phyloP scores from a whole-genome alignment of 2,888 invertebrate species.

The Ecdyonurus torrentis region DNA sequence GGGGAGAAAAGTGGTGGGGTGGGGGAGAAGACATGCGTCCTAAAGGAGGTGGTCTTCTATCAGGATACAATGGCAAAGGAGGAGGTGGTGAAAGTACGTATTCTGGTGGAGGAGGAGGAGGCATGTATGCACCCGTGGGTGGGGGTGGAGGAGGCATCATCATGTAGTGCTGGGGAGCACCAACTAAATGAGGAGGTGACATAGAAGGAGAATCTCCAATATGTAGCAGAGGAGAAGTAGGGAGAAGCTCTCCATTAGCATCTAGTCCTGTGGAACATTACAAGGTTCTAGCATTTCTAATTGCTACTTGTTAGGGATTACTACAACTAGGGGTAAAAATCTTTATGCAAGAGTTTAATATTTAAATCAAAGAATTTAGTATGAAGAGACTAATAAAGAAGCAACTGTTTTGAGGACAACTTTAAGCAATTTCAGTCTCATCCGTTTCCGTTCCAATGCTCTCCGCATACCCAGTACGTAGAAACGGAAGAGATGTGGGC shows the following conservation, averaged over 20 bases:
- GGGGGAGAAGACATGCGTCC: constrained; percentile 23
- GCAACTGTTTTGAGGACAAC: too few relatives aligned
- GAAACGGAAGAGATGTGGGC: too few relatives aligned
- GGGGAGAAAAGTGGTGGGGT: constrained; percentile 24
- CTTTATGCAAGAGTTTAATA: too few relatives aligned
- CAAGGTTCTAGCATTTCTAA: background rate
- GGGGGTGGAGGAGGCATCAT: constrained; percentile 33
- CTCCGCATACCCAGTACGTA: too few relatives aligned
- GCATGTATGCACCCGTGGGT: constrained; percentile 21
- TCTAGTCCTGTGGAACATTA: background rate
- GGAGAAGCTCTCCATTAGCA: constrained; percentile 22
- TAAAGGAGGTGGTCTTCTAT: constrained; percentile 23
- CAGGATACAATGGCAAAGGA: constrained; percentile 13
- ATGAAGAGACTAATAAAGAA: too few relatives aligned
- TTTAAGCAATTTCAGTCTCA: too few relatives aligned
- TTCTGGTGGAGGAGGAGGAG: constrained; percentile 31
- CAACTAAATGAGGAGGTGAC: constrained; percentile 16
- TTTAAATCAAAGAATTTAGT: too few relatives aligned
- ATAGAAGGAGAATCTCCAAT: constrained; percentile 21
- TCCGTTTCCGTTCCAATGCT: too few relatives aligned
- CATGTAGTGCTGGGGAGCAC: constrained; percentile 35
- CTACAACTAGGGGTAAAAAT: too few relatives aligned
- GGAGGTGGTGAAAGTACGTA: background rate
- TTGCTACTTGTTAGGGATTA: too few relatives aligned
- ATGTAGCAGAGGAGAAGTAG: constrained; percentile 28